Evolutionary conservation across 1,140 invertebrate genomes (phyloP).

Genomic region (Manduca sexta): DNA sequence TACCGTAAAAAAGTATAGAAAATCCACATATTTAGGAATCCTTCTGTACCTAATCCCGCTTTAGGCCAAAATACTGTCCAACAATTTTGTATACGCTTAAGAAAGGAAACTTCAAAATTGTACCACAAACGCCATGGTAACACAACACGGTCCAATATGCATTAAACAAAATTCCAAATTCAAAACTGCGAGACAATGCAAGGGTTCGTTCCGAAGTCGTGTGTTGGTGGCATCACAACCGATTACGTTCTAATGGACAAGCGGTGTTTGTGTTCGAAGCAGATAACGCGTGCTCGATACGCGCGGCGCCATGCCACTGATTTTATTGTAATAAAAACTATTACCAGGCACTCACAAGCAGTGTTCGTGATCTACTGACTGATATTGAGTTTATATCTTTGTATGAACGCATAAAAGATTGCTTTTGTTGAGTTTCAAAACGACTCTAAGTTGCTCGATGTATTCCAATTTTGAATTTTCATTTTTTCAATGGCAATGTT

Average conservation of each 20-base stretch:
- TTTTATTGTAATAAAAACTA: slow-evolving; percentile 29
- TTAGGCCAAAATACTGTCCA: too few species aligned
- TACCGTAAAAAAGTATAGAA: too few species aligned
- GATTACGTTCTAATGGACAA: slow-evolving; percentile 70
- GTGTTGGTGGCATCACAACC: slow-evolving; percentile 56
- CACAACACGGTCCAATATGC: too few species aligned
- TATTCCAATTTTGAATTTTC: neutral
- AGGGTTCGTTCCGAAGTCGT: slow-evolving; percentile 22
- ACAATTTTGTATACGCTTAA: too few species aligned
- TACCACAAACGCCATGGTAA: too few species aligned
- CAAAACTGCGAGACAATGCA: slow-evolving; percentile 48
- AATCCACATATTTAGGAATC: too few species aligned
- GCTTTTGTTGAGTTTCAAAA: slow-evolving; percentile 11
- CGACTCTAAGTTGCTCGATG: neutral
- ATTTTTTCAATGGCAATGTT: too few species aligned
- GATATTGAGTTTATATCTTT: slow-evolving; percentile 19
- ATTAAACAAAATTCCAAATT: slow-evolving; percentile 27
- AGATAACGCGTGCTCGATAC: slow-evolving; percentile 61
- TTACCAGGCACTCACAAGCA: slow-evolving; percentile 17
- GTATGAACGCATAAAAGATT: slow-evolving; percentile 5
- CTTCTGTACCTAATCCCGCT: too few species aligned
- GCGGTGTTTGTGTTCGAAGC: slow-evolving; percentile 58
- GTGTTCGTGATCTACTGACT: slow-evolving; percentile 28
- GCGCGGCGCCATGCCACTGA: slow-evolving; percentile 59
- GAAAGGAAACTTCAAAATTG: too few species aligned